Conservation (phyloP, 2,113 vertebrate genomes). For the Setophaga coronata region DNA sequence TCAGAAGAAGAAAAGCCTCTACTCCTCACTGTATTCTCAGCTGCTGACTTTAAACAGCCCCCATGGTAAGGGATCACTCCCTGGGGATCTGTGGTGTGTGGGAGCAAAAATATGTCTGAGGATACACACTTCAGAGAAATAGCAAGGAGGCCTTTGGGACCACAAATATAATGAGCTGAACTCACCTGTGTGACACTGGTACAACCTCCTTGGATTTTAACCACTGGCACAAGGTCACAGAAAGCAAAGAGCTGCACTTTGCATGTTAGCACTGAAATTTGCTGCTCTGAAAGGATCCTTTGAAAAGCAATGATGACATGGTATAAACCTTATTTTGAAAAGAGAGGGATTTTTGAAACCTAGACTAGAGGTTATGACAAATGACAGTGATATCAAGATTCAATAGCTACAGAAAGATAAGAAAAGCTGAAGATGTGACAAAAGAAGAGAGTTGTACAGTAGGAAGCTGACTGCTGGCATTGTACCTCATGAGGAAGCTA, state of each 20-base stretch:
- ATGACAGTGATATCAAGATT: not conserved
- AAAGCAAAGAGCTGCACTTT: not conserved
- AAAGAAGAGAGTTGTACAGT: conserved; percentile 25
- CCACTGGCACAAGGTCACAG: not conserved
- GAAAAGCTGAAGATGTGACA: conserved; percentile 26
- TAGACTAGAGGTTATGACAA: conserved; percentile 16
- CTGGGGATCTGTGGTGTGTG: accelerated
- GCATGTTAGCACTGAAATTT: not conserved
- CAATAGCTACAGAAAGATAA: conserved; percentile 26
- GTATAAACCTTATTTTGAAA: not conserved
- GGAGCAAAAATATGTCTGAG: not conserved
- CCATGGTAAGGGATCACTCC: not conserved
- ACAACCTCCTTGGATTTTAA: not conserved
- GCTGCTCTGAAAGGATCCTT: not conserved
- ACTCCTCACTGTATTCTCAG: not conserved
- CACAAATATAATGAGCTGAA: not conserved
- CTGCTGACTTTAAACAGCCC: not conserved
- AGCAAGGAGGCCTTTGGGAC: not conserved
- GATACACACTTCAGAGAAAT: not conserved
- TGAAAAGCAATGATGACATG: not conserved
- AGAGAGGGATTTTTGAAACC: not conserved
- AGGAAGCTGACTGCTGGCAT: conserved; percentile 27
- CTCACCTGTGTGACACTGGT: not conserved
- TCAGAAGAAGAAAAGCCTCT: not conserved
- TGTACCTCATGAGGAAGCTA: conserved; percentile 7